Conservation (phyloP, 2,797 vertebrate species). For the Luscinia megarhynchos region DNA sequence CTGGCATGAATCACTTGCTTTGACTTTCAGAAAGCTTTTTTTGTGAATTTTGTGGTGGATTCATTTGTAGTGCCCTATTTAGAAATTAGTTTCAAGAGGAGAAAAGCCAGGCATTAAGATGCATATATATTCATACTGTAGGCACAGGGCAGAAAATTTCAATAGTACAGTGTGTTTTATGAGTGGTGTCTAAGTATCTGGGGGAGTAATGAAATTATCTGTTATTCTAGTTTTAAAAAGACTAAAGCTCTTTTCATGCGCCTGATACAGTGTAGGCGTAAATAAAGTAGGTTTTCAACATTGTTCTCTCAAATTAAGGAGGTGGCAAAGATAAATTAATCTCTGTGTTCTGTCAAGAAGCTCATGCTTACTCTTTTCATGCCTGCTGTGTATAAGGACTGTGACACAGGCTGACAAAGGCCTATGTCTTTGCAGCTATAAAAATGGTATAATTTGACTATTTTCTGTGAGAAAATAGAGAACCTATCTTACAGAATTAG, state of each 20-base stretch:
- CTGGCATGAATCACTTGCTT: neutral
- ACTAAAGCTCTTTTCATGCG: constrained; percentile 59
- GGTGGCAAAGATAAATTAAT: constrained; percentile 60
- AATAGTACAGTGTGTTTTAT: constrained; percentile 49
- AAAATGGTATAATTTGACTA: neutral
- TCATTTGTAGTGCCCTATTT: neutral
- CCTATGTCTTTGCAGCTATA: neutral
- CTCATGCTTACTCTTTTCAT: constrained; percentile 44
- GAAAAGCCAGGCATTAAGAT: constrained; percentile 2
- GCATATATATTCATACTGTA: constrained; percentile 42
- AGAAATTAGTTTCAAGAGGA: neutral
- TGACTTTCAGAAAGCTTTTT: neutral
- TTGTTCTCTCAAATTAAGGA: constrained; percentile 65
- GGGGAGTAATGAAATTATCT: constrained; percentile 70
- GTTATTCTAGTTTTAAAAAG: constrained; percentile 63
- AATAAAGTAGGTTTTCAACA: constrained; percentile 67
- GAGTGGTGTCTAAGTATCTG: constrained; percentile 68
- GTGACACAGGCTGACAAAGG: constrained; percentile 17
- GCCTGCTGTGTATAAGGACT: neutral
- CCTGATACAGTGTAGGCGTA: constrained; percentile 62
- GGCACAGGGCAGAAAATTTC: constrained; percentile 48
- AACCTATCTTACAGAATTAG: neutral
- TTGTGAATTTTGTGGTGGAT: neutral
- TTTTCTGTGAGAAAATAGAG: neutral
- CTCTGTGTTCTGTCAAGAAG: constrained; percentile 63